Evolutionary conservation across 2,797 vertebrate species (phyloP).

Genomic region (Hypotaenidia philippensis): DNA sequence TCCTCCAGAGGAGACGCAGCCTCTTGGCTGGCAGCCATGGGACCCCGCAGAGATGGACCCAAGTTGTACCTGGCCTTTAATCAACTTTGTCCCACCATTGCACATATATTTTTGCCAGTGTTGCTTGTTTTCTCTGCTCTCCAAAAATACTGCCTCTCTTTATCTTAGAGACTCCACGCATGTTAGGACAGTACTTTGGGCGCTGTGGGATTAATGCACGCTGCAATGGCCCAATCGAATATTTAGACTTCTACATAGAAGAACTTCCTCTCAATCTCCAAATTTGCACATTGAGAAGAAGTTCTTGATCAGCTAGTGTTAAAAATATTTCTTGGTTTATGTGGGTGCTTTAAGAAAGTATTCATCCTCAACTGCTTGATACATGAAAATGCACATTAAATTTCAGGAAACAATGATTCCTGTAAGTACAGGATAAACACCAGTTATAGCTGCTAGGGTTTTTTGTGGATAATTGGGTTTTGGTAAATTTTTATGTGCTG

Average conservation of each 20-base stretch:
- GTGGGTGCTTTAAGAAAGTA: background rate
- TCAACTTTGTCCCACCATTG: background rate
- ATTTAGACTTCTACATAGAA: background rate
- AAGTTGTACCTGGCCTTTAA: background rate
- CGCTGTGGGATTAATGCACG: background rate
- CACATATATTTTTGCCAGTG: background rate
- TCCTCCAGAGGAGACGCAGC: background rate
- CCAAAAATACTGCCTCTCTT: background rate
- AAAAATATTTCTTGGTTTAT: background rate
- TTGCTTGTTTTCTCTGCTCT: background rate
- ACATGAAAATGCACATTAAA: background rate
- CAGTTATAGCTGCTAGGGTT: background rate
- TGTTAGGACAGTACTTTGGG: background rate
- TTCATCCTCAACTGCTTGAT: background rate
- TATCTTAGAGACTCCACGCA: background rate
- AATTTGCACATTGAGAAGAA: no score
- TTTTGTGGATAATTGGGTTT: background rate
- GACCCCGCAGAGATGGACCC: background rate
- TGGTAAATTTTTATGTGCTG: background rate
- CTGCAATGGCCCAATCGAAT: background rate
- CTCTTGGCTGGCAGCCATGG: rapidly evolving
- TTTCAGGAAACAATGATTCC: background rate
- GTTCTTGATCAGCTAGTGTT: background rate
- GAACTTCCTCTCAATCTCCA: no score
- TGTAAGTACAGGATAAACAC: background rate